phyloP scores from a whole-genome alignment of 2,888 invertebrate species.

The Dinocampus coccinellae region DNA sequence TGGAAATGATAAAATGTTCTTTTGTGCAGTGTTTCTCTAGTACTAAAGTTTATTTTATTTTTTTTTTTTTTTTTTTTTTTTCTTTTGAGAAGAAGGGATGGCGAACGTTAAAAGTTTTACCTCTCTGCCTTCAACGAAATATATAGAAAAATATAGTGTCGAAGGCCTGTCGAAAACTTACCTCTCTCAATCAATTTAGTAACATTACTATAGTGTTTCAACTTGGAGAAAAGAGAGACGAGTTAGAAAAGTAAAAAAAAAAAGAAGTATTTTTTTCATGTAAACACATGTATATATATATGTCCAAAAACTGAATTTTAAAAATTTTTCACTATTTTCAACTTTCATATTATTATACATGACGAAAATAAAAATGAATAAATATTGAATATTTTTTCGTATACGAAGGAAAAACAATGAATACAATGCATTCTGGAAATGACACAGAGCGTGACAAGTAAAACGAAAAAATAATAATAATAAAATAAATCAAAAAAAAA shows the following conservation, averaged over 20 bases:
- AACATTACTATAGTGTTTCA: not conserved
- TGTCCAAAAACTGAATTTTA: not conserved
- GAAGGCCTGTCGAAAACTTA: constrained; percentile 14
- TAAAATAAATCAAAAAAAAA: not conserved
- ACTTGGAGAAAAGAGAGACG: not conserved
- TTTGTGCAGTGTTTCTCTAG: not conserved
- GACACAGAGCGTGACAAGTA: not conserved
- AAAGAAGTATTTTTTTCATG: not conserved
- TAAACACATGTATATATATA: not conserved
- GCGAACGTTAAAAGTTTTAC: constrained; percentile 41
- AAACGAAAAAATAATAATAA: not conserved
- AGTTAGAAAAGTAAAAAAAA: not conserved
- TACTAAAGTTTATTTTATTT: constrained; percentile 17
- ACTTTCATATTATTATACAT: not conserved
- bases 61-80: too few species aligned
- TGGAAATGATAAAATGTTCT: constrained; percentile 12
- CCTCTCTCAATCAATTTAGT: constrained; percentile 16
- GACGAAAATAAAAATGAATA: constrained; percentile 4
- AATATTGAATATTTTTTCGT: constrained; percentile 9
- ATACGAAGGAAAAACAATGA: not conserved
- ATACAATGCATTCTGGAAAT: not conserved
- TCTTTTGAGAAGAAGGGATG: too few species aligned
- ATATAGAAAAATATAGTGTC: not conserved
- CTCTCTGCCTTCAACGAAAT: not conserved
- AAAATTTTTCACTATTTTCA: not conserved